Conservation (phyloP, 2,113 vertebrate species). For the Prunella fulvescens region DNA sequence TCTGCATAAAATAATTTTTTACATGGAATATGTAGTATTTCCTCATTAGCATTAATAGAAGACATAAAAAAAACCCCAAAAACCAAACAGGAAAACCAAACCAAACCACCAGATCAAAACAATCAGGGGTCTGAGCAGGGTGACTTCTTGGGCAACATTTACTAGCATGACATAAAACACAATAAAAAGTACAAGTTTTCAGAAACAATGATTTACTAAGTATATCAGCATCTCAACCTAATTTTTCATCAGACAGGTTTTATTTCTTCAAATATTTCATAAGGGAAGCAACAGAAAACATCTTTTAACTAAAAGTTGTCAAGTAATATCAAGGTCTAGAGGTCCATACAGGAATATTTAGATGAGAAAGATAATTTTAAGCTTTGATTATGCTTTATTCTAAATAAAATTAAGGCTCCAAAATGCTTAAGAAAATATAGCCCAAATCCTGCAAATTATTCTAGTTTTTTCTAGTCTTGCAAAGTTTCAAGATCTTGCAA, state of each 20-base stretch:
- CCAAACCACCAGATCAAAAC: neutral
- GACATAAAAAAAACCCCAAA: neutral
- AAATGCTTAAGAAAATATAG: neutral
- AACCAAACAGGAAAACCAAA: neutral
- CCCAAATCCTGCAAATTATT: neutral
- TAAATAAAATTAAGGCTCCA: neutral
- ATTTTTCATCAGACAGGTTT: neutral
- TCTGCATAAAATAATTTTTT: neutral
- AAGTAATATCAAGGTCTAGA: neutral
- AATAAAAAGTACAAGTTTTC: neutral
- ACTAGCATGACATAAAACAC: neutral
- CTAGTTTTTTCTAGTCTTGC: neutral
- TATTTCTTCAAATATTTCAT: neutral
- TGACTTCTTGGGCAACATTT: neutral
- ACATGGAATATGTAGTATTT: neutral
- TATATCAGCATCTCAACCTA: neutral
- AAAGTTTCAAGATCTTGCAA: neutral
- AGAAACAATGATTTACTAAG: neutral
- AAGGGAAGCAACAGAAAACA: neutral
- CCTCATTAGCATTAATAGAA: neutral
- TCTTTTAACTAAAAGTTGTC: neutral
- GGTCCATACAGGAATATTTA: neutral
- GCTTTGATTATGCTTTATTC: neutral
- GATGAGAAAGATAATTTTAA: neutral
- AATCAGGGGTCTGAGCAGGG: accelerated